Base-by-base conservation (phyloP, 2,888 invertebrate genomes). In the Heliconius ethilla region DNA sequence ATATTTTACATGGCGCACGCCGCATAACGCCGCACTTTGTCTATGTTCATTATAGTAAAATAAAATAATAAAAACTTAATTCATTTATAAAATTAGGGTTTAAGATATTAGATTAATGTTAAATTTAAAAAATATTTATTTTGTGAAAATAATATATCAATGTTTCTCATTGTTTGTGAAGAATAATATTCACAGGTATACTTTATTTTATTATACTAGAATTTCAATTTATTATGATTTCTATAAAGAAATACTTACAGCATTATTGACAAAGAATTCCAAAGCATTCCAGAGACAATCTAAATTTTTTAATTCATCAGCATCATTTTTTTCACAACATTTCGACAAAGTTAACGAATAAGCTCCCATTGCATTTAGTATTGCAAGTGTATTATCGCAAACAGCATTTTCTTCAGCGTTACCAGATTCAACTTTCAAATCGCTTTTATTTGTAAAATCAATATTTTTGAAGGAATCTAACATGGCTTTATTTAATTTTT, bases 361-460 rank as follows among this genome's bases (percentile, higher is more conserved):
- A 1, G 94, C 93, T 3, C 89, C 89, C 86, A 93, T 91, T 4
- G 94, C 92, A 75, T 93, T 93, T 78, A 92, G 82, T 87, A 87
- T 88, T 87, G 92, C 92, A 84, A 89, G 75, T 66, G 84, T 85
- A 79, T 80, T 84, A 2, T 89, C 89, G 80, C 86, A 85, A 83
- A 86, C 86, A 77, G 84, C 65, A 84, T 86, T 89, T n/a, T 90
- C 89, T 2, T 91, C 90, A 77, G 83, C 84, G 84, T 89, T 90
- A 82, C 86, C 85, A 86, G 82, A 69, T 5, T 83, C 81, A 37
- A 82, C 78, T 4, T 65, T 62, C 45, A 82, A 79, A 86, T 83
- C 87, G 84, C 81, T 82, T 83, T 84, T 85, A 55, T 83, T 83
- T 27, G 74, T 81, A 83, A 94, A 94, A 84, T 92, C 87, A 0